Base-by-base conservation (phyloP, 2,113 vertebrate species). In the Agelaius phoeniceus region DNA sequence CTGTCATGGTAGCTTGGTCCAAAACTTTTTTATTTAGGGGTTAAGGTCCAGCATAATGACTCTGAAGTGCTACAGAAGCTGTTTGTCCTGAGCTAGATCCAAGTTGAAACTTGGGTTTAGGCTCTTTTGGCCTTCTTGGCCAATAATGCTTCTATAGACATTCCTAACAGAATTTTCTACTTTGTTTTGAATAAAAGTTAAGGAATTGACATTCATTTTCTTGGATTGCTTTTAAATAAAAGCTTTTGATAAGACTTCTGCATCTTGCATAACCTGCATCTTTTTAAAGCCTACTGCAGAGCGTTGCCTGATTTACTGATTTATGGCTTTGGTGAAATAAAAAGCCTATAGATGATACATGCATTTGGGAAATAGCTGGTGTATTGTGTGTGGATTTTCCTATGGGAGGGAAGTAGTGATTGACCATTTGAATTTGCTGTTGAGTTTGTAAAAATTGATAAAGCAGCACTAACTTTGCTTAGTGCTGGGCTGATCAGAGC, bases 11-110 rank as follows among this genome's bases (percentile, higher is more conserved):
- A 35, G 17, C 10, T 67, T 43, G 39, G 44, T 81, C 59, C 37
- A 24, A 7, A 84, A 31, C 9, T 71, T 75, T 26, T 49, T 71
- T 31, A 13, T 59, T 6, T n/a, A 24, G 46, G 8, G 9, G 10
- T 31, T 76, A 35, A 48, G 26, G 43, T 39, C 33, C 13, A 3
- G 12, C 14, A 2, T 23, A 35, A 24, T 27, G 23, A 55, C 27
- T 61, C 37, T 55, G 8, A 67, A 78, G 33, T 57, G 37, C 52
- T 83, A 6, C 20, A 30, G 37, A 55, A 80, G 22, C 39, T 67
- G 17, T 58, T 87, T 0, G 0, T 80, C n/a, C 13, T 66, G 4
- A 0, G 1, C n/a, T 73, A 39, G 26, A 52, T 31, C 13, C 20
- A 33, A 63, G 28, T 24, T 62, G 51, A 22, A 27, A 15, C 0